These are phyloP conservation scores for Leptoclinus maculatus DNA, from an alignment of 2,797 vertebrate genomes.

Conservation along the genomic window DNA sequence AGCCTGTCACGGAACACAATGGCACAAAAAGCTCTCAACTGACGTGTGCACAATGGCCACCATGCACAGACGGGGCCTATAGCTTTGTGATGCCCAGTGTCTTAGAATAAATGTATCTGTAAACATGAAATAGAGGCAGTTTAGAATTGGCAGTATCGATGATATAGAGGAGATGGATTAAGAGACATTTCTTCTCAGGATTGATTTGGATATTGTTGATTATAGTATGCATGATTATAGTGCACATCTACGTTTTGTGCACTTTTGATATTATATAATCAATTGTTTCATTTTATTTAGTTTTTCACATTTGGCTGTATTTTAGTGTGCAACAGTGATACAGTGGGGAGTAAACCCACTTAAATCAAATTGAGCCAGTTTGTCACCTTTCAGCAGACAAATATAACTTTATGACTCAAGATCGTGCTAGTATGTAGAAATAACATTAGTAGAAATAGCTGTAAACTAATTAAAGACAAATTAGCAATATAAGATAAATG, in stretches of 20 bases:
- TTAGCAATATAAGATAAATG: background rate
- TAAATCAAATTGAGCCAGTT: background rate
- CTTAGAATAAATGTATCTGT: conserved; percentile 67
- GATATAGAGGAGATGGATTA: conserved; percentile 24
- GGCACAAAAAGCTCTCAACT: conserved; percentile 83
- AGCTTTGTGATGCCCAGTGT: conserved; percentile 64
- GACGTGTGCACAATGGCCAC: conserved; percentile 87
- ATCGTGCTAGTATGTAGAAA: background rate
- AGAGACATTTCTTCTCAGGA: background rate
- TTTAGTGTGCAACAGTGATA: background rate
- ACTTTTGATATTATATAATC: background rate
- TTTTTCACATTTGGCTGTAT: background rate
- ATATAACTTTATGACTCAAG: background rate
- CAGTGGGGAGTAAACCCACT: background rate
- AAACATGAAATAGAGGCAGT: conserved; percentile 59
- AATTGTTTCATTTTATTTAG: background rate
- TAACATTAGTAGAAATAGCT: background rate
- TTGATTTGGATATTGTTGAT: background rate
- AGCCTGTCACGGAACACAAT: conserved; percentile 93
- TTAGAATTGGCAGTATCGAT: conserved; percentile 35
- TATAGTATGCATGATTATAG: background rate
- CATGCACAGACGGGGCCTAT: conserved; percentile 74
- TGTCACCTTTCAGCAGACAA: background rate
- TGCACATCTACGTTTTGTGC: background rate
- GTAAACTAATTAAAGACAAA: background rate